Evolutionary conservation across 2,113 vertebrate genomes (phyloP).

Genomic region (Neotoma lepida): DNA sequence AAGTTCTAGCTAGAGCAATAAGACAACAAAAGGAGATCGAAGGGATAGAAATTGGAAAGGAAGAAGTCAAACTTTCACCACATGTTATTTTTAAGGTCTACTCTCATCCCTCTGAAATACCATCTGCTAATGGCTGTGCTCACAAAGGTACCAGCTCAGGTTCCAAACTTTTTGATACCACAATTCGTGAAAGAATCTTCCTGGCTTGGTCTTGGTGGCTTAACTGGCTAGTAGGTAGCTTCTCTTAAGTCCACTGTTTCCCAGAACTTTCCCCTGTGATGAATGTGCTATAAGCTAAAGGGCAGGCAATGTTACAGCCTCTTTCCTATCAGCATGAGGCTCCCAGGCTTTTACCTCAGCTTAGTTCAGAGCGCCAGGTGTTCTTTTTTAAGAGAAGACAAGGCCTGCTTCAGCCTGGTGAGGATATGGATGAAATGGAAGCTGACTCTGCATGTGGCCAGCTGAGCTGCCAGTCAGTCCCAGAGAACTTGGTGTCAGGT

Average conservation of each 20-base stretch:
- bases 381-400: not conserved
- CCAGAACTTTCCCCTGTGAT: not conserved
- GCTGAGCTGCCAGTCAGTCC: not conserved
- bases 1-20: too few species aligned
- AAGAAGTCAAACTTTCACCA: too few species aligned
- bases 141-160: not conserved
- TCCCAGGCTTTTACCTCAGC: not conserved
- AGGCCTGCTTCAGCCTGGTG: not conserved
- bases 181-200: not conserved
- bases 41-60: too few species aligned
- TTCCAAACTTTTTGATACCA: not conserved
- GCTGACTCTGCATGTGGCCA: not conserved
- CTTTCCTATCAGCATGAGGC: not conserved
- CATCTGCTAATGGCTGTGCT: not conserved
- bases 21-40: too few species aligned
- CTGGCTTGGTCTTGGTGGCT: not conserved
- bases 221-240: not conserved
- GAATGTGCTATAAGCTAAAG: rapidly evolving
- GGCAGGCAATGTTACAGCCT: not conserved
- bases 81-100: not conserved
- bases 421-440: not conserved
- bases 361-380: not conserved
- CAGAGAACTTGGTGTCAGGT: not conserved
- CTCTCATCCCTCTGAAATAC: not conserved
- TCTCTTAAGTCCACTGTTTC: not conserved